Base-by-base conservation (phyloP, 2,113 vertebrate species). In the Drymodes brunneopygia region DNA sequence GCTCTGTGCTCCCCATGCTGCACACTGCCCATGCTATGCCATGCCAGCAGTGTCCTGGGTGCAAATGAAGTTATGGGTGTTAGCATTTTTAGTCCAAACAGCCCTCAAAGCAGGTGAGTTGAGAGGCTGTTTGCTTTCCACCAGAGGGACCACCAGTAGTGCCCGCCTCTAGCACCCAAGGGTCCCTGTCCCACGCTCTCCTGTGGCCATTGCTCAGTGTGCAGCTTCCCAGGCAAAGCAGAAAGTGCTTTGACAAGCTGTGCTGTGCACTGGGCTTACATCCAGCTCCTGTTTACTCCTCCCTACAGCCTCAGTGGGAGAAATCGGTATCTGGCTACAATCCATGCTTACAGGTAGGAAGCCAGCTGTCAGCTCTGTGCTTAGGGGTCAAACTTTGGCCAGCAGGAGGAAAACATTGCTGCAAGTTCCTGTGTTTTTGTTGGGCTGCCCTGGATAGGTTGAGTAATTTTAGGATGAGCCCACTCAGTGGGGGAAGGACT, bases 121-220 rank as follows among this genome's bases (percentile, higher is more conserved):
- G 0, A 50, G 47, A 56, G 38, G 51, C 35, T 1, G 0, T 75
- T 75, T 35, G 27, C 81, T 69, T 54, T 50, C 64, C 24, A 36
- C 45, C 27, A 47, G 25, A 78, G 36, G 66, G 4, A 38, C 15
- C 19, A 29, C 29, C 33, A 35, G 53, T 24, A 58, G 7, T 45
- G 51, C 44, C 24, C 7, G 15, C 20, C 24, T 24, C 36, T 66
- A 10, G 18, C 21, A 28, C 22, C 9, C 0, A 0, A 14, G 16
- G 24, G 23, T 44, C 36, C 28, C 6, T 45, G 24, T 70, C 27
- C 40, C 18, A n/a, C 0, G 0, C 23, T n/a, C 9, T 66, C 13
- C 65, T 62, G 9, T 42, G 31, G 40, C 40, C 9, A 3, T 40
- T 65, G 47, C 28, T 61, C 31, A 53, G n/a, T 0, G 0, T 38